Evolutionary conservation across 2,797 vertebrate species (phyloP), one percentile per base, ranked within the genome.

Genomic region (Tolypeutes matacus): DNA sequence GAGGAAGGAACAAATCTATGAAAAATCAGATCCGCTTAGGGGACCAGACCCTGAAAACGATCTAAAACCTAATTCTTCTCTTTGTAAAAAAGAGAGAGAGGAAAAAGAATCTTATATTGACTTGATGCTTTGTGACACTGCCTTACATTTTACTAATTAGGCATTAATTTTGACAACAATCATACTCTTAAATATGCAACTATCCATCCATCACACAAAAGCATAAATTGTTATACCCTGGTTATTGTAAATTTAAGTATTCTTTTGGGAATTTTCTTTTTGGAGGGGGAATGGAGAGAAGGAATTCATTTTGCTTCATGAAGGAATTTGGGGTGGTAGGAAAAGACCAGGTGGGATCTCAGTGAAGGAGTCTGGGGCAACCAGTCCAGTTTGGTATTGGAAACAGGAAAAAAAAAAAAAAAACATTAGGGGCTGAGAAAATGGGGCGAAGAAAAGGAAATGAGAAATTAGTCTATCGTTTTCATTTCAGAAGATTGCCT

Each of bases 141-240:
- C 84, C 39, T 49, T 92, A 18, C 64, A 36, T 94, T 95, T 86
- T 42, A n/a, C 31, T 76, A 78, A 51, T 78, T 46, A 81, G 85
- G 94, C 81, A 80, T 95, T 73, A 34, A 56, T 92, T 89, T 94
- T 93, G 77, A 14, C 31, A 93, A 12, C 20, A 86, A 69, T 81
- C 14, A 69, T 86, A 20, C 18, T 75, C 7, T 89, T 42, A 86
- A 87, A 93, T 94, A 78, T 56, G 12, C 7, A 89, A 53, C 23
- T 84, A 73, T 83, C 23, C 67, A 23, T 13, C 8, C 27, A 75
- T 87, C 73, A 82, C 27, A 75, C 5, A 89, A 77, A 67, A 89
- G 6, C 60, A 89, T 87, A 96, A 77, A 86, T 89, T 67, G 91
- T 85, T 96, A 88, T 82, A 75, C 82, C 23, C 25, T 27, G 76